Evolutionary conservation across 2,113 vertebrate genomes (phyloP), one percentile per base, ranked within the genome.

Genomic region (Seriola aureovittata): DNA sequence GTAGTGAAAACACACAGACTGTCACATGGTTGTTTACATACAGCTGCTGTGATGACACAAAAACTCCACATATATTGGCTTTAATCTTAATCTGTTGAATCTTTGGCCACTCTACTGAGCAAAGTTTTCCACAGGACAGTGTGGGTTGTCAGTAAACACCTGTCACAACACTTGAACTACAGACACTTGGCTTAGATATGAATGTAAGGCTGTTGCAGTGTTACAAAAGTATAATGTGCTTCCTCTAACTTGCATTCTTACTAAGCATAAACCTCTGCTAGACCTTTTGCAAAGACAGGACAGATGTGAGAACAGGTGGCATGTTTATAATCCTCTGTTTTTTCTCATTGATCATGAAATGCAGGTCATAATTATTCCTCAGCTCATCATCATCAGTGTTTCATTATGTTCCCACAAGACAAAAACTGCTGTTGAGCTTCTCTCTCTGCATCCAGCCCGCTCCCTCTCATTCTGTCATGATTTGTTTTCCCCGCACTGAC

Each of bases 401-500:
- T 71, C 2, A 67, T 71, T 17, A 23, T 25, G 57, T 57, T 19
- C 34, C 42, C n/a, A 7, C 67, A 40, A 29, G 42, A 17, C 46
- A 46, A 62, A 77, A 13, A 0, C 21, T 23, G 23, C 11, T n/a
- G 38, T 65, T 69, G 16, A 7, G 52, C 9, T 38, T 72, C 21
- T 25, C 19, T 23, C 6, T 48, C 62, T 16, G n/a, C 60, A 3
- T 67, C 71, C 34, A 6, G 34, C 34, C 34, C 0, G 19, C 59
- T 23, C 21, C 64, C 71, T 75, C 78, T 65, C 36, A 17, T 6
- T 64, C 55, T 40, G 52, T 34, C 5, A 10, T 38, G 76, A 76
- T 77, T 59, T 69, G 36, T 82, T 84, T 78, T 68, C n/a, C 60
- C 78, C 58, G 8, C 66, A 13, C 19, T 58, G 14, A 19, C 10